These are phyloP conservation scores for Neocrepidodera transversa DNA, from an alignment of 2,888 invertebrate genomes.

Conservation along the genomic window DNA sequence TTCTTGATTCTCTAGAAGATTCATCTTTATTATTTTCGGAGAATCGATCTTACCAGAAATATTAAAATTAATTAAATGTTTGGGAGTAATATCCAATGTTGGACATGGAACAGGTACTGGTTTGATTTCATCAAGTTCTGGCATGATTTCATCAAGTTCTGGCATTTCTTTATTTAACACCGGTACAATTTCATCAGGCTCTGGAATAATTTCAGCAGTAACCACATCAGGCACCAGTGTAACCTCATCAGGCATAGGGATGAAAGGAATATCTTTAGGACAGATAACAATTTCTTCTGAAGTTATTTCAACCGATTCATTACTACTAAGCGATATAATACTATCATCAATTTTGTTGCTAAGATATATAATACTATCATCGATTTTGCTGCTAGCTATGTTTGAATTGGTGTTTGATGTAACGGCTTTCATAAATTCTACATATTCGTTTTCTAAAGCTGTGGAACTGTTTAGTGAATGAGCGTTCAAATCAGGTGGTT, in stretches of 20 bases:
- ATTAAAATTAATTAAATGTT: conserved; percentile 37
- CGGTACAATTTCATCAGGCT: conserved; percentile 38
- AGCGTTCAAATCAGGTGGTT: not conserved
- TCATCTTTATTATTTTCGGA: not conserved
- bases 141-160: conserved; percentile 37
- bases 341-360: conserved; percentile 10
- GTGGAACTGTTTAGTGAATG: not conserved
- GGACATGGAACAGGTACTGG: conserved; percentile 46
- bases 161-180: conserved; percentile 38
- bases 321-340: conserved; percentile 15
- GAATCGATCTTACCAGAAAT: conserved; percentile 30
- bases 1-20: not conserved
- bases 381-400: not conserved
- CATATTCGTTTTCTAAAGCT: conserved; percentile 61
- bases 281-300: conserved; percentile 21
- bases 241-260: conserved; percentile 38
- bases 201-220: too few species aligned
- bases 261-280: conserved; percentile 38
- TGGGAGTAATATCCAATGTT: conserved; percentile 34
- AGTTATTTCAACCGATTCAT: conserved; percentile 1
- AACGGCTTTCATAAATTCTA: conserved; percentile 67
- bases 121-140: conserved; percentile 38
- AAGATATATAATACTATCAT: conserved; percentile 15
- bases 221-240: conserved; percentile 46
- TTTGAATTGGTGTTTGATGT: conserved; percentile 51